A percentile compares a stretch with the other conserved stretches of the same genome.
Conservation (phyloP, 2,888 invertebrate species). For the Hanleya hanleyi region DNA sequence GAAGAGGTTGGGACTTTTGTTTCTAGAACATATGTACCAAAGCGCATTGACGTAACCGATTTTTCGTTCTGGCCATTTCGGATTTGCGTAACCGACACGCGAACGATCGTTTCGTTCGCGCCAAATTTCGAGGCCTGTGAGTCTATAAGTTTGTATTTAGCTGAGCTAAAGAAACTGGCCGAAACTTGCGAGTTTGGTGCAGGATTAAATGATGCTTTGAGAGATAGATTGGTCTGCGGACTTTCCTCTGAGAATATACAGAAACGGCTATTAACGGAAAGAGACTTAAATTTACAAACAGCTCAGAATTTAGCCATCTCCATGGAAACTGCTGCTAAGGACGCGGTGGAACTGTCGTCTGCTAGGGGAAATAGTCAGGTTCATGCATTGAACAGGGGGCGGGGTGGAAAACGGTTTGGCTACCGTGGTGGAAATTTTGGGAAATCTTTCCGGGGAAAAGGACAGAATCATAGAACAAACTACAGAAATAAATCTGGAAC, state of each 20-base stretch:
- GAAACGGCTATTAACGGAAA: slow-evolving; percentile 23
- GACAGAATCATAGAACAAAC: no score
- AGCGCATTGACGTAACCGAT: no score
- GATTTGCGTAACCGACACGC: no score
- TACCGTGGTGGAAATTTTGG: background rate
- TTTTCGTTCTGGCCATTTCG: no score
- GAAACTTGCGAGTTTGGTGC: slow-evolving; percentile 32
- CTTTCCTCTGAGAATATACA: slow-evolving; percentile 21
- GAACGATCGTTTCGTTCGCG: no score
- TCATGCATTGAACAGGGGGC: background rate
- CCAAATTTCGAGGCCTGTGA: no score
- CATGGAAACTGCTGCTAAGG: slow-evolving; percentile 31
- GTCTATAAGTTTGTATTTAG: slow-evolving; percentile 23
- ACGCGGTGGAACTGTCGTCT: slow-evolving; percentile 25
- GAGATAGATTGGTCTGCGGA: slow-evolving; percentile 40
- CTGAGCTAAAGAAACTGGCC: slow-evolving; percentile 26
- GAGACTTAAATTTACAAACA: slow-evolving; percentile 13
- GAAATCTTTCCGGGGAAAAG: no score
- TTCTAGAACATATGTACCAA: no score
- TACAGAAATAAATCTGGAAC: no score
- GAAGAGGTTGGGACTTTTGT: no score
- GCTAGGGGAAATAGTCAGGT: background rate
- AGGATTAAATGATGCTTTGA: slow-evolving; percentile 23
- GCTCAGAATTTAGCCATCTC: slow-evolving; percentile 25
- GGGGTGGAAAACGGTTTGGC: background rate